These are phyloP conservation scores for Euwallacea similis DNA, from an alignment of 1,140 invertebrate genomes.

Conservation along the genomic window DNA sequence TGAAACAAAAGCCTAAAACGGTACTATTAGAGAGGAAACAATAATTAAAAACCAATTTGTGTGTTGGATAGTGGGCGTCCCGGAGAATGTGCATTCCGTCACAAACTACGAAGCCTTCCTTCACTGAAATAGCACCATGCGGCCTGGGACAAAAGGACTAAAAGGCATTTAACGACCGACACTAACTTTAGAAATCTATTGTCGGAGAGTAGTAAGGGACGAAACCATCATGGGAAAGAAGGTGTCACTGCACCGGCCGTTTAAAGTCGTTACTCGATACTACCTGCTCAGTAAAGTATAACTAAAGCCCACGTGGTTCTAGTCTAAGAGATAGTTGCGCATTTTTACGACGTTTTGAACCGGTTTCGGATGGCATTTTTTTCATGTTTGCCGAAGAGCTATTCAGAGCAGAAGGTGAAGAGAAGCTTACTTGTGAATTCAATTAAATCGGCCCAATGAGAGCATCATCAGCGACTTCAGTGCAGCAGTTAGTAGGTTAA, in stretches of 20 bases:
- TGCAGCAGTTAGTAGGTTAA: too few relatives aligned
- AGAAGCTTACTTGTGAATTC: too few relatives aligned
- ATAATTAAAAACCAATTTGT: slow-evolving; percentile 2
- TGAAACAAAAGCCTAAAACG: too few relatives aligned
- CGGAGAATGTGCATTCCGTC: slow-evolving; percentile 9
- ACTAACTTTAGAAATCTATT: slow-evolving; percentile 20
- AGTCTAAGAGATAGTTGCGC: too few relatives aligned
- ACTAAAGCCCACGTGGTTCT: too few relatives aligned
- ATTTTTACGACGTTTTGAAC: too few relatives aligned
- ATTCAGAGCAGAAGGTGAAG: too few relatives aligned
- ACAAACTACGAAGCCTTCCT: not conserved
- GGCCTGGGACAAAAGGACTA: slow-evolving; percentile 14
- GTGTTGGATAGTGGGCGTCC: not conserved
- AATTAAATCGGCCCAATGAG: too few relatives aligned
- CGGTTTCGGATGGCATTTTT: too few relatives aligned
- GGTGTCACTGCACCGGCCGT: slow-evolving; percentile 14
- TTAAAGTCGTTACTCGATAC: slow-evolving; percentile 5
- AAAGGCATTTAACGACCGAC: slow-evolving; percentile 14
- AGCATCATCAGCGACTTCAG: too few relatives aligned
- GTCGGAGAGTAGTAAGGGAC: slow-evolving; percentile 6
- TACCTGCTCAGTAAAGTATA: slow-evolving; percentile 1
- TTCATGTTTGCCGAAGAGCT: too few relatives aligned
- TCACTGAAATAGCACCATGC: slow-evolving; percentile 5
- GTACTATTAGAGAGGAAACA: not conserved
- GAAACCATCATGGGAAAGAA: slow-evolving; percentile 2